Percentiles rank a stretch among this genome's conserved stretches.
phyloP scores from a whole-genome alignment of 2,888 invertebrate genomes.

The Hyposoter dolosus region DNA sequence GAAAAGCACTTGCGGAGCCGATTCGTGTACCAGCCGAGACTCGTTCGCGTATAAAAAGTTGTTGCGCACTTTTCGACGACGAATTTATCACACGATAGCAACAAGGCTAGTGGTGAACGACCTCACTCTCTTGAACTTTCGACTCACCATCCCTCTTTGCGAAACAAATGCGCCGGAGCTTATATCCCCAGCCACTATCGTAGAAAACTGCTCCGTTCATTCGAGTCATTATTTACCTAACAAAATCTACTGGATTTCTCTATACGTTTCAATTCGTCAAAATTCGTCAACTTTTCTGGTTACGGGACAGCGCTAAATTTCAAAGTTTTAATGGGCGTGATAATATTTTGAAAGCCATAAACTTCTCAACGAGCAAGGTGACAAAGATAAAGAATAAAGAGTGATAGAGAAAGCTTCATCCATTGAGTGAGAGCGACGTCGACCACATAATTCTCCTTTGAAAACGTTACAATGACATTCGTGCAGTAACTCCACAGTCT shows the following conservation, averaged over 20 bases:
- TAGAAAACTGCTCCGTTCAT: not conserved
- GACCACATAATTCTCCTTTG: slow-evolving; percentile 60
- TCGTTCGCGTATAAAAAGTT: slow-evolving; percentile 60
- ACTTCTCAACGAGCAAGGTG: not conserved
- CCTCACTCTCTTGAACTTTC: slow-evolving; percentile 37
- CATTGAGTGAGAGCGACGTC: slow-evolving; percentile 10
- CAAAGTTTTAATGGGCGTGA: not conserved
- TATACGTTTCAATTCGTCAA: not conserved
- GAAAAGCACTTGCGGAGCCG: slow-evolving; percentile 43
- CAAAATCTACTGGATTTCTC: not conserved
- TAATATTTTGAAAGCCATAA: not conserved
- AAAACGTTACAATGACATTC: slow-evolving; percentile 61
- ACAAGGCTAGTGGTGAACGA: slow-evolving; percentile 28
- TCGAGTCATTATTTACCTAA: not conserved
- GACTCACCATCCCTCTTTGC: not conserved
- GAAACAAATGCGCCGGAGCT: not conserved
- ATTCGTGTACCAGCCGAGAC: slow-evolving; percentile 62
- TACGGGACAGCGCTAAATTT: not conserved
- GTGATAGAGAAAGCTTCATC: not conserved
- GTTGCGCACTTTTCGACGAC: slow-evolving; percentile 68
- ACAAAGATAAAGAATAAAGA: not conserved
- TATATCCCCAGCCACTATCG: not conserved
- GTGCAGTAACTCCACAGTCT: slow-evolving; percentile 48
- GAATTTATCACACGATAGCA: slow-evolving; percentile 57
- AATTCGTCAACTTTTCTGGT: not conserved